Conservation (phyloP, 2,113 vertebrate genomes). For the Chloropsis cyanopogon region DNA sequence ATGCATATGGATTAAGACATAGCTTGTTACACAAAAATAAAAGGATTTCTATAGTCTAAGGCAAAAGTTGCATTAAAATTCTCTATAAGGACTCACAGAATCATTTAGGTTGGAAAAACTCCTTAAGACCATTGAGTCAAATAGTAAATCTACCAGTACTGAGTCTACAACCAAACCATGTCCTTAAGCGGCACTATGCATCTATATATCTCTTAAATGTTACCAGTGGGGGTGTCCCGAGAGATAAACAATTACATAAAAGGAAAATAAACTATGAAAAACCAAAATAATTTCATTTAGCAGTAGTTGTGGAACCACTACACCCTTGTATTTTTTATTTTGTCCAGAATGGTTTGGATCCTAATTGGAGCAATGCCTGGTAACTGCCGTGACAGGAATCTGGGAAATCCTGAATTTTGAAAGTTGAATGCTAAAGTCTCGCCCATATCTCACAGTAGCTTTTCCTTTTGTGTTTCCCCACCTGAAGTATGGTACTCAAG, state of each 20-base stretch:
- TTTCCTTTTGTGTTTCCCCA: background rate
- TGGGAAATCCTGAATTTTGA: background rate
- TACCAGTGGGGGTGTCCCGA: background rate
- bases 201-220: background rate
- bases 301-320: background rate
- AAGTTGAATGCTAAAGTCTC: background rate
- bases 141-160: background rate
- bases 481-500: background rate
- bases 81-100: background rate
- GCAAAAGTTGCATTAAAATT: background rate
- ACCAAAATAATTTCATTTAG: background rate
- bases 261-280: background rate
- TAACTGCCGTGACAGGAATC: background rate
- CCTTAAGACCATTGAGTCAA: background rate
- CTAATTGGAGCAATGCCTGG: background rate
- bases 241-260: background rate
- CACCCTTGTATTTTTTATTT: background rate
- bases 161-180: background rate
- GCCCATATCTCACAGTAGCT: background rate
- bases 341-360: background rate
- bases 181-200: background rate
- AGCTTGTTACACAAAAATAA: background rate
- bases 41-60: background rate
- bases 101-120: background rate
- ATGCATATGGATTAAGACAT: background rate